Base-by-base conservation (phyloP, 2,888 invertebrate species). In the Lithophane socia region DNA sequence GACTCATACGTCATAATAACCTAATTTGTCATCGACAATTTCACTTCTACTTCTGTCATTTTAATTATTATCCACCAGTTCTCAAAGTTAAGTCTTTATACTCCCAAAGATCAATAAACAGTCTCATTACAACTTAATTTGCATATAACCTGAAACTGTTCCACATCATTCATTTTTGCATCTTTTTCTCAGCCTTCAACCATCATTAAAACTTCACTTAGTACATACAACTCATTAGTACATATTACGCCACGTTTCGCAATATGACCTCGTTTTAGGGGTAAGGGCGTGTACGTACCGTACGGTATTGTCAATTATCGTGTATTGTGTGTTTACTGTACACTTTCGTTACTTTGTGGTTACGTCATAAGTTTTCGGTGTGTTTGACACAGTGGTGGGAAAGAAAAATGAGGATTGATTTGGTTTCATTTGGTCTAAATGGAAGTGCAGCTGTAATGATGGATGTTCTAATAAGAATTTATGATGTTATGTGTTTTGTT, bases 281-380 rank as follows among this genome's bases (percentile, higher is more conserved):
- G 63, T 75, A 67, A 78, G 78, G 84, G 83, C 83, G 72, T 83
- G 44, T 73, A 63, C 65, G 12, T 2, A 60, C 44, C 24, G 75
- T 68, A 70, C 44, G 63, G 73, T 54, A 79, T 58, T 67, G 75
- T 73, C 75, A 82, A 82, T 82, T 82, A 81, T 80, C 79, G 52
- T 58, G 65, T 83, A 75, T 80, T 69, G 85, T 84, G 79, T 79
- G 37, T 54, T 74, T 75, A 56, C 42, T 67, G 60, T 70, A 77
- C 65, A 77, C 84, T 86, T 85, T 78, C 85, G 70, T 73, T 86
- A 64, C 44, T 86, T 83, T 65, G 29, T 71, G 2, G 63, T 86
- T 86, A 72, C 76, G 47, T 64, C 58, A 77, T 8, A 13, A 63
- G 49, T 47, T 67, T 66, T 73, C 52, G 42, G 44, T 49, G 18